These are phyloP conservation scores for Pemphigus obesinymphae DNA, from an alignment of 1,140 invertebrate genomes.

Conservation along the genomic window DNA sequence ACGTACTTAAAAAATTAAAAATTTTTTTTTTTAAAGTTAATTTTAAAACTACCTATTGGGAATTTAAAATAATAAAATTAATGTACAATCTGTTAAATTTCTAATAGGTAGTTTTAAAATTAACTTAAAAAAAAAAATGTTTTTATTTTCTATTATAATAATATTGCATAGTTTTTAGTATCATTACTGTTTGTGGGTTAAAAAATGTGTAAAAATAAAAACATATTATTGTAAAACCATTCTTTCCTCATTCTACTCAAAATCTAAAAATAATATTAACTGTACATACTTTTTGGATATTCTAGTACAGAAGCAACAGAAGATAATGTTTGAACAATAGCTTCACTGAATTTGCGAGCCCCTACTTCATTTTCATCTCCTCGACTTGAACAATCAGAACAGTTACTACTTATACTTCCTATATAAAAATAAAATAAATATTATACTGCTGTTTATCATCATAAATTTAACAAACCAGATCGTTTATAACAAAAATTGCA, in stretches of 20 bases:
- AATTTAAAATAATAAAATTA: too few relatives aligned
- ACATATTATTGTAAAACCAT: too few relatives aligned
- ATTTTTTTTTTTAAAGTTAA: too few relatives aligned
- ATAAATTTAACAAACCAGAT: conserved; percentile 7
- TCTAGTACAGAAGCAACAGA: conserved; percentile 58
- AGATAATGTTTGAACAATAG: conserved; percentile 59
- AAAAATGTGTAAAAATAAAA: conserved; percentile 39
- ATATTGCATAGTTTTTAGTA: too few relatives aligned
- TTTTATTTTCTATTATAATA: too few relatives aligned
- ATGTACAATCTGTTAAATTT: too few relatives aligned
- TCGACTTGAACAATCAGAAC: conserved; percentile 30
- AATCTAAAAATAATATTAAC: not conserved
- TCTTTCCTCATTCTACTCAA: too few relatives aligned
- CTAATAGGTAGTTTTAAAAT: too few relatives aligned
- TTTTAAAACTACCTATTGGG: too few relatives aligned
- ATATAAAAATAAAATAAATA: not conserved
- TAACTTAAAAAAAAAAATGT: too few relatives aligned
- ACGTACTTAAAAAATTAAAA: too few relatives aligned
- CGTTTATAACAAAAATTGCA: conserved; percentile 60
- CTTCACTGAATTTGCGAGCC: conserved; percentile 62
- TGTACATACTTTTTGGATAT: conserved; percentile 54
- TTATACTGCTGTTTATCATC: not conserved
- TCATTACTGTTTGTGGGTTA: too few relatives aligned
- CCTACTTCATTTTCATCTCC: conserved; percentile 54
- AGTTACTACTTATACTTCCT: conserved; percentile 32